These are phyloP conservation scores for Acrocephalus arundinaceus DNA, from an alignment of 2,113 vertebrate species.

Conservation along the genomic window DNA sequence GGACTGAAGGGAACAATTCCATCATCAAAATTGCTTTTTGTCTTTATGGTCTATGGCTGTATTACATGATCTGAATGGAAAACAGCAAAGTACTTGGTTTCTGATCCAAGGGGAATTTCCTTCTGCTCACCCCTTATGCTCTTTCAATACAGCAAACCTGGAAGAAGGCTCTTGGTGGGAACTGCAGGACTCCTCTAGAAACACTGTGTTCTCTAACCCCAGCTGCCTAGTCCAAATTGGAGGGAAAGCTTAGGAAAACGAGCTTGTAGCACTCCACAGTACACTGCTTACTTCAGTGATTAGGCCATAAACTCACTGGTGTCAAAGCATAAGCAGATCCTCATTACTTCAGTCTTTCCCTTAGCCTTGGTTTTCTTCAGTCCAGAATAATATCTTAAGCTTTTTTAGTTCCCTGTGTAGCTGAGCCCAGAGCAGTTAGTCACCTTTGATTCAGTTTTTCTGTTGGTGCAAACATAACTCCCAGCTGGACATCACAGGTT, in stretches of 20 bases:
- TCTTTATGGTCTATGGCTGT: not conserved
- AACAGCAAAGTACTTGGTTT: not conserved
- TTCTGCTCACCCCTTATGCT: rapidly evolving
- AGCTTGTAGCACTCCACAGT: not conserved
- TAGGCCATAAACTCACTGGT: not conserved
- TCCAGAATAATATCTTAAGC: not conserved
- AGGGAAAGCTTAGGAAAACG: not conserved
- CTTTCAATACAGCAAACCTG: not conserved
- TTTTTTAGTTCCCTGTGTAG: not conserved
- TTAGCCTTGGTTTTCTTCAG: not conserved
- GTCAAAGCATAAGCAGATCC: not conserved
- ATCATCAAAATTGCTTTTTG: not conserved
- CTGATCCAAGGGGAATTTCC: not conserved
- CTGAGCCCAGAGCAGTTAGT: not conserved
- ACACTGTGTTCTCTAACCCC: not conserved
- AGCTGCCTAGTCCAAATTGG: not conserved
- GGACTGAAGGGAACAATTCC: not conserved
- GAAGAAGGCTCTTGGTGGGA: not conserved
- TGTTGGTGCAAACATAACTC: not conserved
- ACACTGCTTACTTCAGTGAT: not conserved
- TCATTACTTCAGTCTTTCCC: not conserved
- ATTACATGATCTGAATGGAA: not conserved
- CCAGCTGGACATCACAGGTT: not conserved
- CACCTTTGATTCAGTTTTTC: not conserved
- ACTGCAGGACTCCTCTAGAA: not conserved